A percentile compares a stretch with the other conserved stretches of the same genome.
Conservation (phyloP, 2,113 vertebrate species). For the Setophaga petechia region DNA sequence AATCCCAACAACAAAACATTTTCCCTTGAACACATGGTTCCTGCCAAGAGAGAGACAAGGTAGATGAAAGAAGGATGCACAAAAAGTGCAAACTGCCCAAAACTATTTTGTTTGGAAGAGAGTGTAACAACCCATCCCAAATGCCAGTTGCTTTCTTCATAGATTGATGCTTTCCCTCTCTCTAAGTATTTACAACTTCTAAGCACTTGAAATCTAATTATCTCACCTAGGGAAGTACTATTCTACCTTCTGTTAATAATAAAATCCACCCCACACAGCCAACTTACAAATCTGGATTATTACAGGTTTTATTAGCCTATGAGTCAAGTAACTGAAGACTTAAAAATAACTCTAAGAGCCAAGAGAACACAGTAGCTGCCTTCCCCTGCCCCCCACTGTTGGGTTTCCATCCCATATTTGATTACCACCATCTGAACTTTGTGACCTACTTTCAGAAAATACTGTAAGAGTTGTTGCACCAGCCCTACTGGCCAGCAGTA, state of each 20-base stretch:
- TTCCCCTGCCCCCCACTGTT: neutral
- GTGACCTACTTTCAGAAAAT: constrained; percentile 66
- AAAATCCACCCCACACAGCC: neutral
- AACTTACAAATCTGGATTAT: neutral
- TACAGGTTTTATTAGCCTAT: neutral
- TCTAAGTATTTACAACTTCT: neutral
- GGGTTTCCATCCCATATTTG: constrained; percentile 5
- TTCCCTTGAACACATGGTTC: neutral
- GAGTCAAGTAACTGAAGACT: neutral
- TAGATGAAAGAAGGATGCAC: neutral
- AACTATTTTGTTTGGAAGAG: neutral
- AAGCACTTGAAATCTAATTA: neutral
- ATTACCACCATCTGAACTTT: constrained; percentile 55
- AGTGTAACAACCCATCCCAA: neutral
- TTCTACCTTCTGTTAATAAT: neutral
- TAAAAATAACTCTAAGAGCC: neutral
- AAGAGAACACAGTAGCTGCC: neutral
- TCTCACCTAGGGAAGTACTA: neutral
- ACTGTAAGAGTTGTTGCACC: constrained; percentile 23
- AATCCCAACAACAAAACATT: neutral
- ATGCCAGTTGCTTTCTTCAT: neutral
- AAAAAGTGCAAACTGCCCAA: neutral
- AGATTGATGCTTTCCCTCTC: neutral
- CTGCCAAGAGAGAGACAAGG: neutral
- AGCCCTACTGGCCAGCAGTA: constrained; percentile 32